Conservation (phyloP, 1,140 invertebrate genomes). For the Episyrphus balteatus region DNA sequence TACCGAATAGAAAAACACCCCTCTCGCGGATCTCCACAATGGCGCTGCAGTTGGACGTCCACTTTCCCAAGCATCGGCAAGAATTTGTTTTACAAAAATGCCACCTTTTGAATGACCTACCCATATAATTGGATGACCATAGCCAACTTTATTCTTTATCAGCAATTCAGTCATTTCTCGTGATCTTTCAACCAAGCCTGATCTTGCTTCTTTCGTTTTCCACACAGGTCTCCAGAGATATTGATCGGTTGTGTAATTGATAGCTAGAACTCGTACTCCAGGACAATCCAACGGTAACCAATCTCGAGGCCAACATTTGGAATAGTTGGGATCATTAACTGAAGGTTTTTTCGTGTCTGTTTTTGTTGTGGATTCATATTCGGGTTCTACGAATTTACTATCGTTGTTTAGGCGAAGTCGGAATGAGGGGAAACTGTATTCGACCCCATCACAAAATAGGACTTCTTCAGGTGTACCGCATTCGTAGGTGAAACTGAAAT, state of each 20-base stretch:
- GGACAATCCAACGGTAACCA: conserved; percentile 57
- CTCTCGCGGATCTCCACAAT: conserved; percentile 43
- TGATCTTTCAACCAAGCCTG: conserved; percentile 46
- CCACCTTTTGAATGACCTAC: conserved; percentile 63
- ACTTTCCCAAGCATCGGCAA: conserved; percentile 44
- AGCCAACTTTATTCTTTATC: conserved; percentile 45
- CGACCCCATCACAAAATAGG: conserved; percentile 28
- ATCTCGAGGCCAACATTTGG: conserved; percentile 56
- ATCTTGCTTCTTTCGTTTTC: conserved; percentile 50
- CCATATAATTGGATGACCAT: conserved; percentile 51
- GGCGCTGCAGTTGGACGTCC: conserved; percentile 18
- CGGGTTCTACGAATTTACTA: conserved; percentile 13
- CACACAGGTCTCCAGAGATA: conserved; percentile 57
- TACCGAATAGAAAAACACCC: conserved; percentile 63
- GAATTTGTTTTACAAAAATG: conserved; percentile 58
- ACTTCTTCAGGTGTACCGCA: conserved; percentile 25
- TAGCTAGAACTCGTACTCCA: conserved; percentile 50
- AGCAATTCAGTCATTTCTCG: conserved; percentile 54
- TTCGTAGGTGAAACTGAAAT: conserved; percentile 20
- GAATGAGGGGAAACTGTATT: conserved; percentile 34
- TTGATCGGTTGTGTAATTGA: conserved; percentile 59
- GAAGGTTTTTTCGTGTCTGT: conserved; percentile 14
- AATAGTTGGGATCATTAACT: conserved; percentile 37
- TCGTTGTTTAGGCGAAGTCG: conserved; percentile 28
- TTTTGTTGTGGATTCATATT: conserved; percentile 22